Conservation (phyloP, 2,888 invertebrate genomes). For the Drosophila multiciliata region DNA sequence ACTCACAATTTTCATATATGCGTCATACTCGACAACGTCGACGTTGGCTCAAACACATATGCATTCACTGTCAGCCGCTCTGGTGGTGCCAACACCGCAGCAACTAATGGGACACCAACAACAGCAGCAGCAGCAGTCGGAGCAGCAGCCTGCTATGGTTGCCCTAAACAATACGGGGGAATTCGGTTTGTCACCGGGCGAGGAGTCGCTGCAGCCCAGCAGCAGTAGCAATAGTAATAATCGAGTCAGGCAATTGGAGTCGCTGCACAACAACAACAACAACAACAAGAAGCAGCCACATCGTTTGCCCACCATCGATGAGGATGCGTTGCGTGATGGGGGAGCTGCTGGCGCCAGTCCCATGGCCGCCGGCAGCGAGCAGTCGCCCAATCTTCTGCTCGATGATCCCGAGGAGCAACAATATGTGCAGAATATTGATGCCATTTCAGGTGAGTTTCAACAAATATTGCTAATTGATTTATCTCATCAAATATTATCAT, state of each 20-base stretch:
- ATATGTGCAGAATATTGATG: slow-evolving; percentile 76
- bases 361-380: slow-evolving; percentile 52
- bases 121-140: not conserved
- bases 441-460: slow-evolving; percentile 70
- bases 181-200: slow-evolving; percentile 17
- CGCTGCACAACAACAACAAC: slow-evolving; percentile 20
- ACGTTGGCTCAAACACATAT: slow-evolving; percentile 78
- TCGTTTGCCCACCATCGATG: slow-evolving; percentile 81
- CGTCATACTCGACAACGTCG: slow-evolving; percentile 85
- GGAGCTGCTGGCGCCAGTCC: slow-evolving; percentile 72
- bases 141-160: slow-evolving; percentile 5
- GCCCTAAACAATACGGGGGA: slow-evolving; percentile 58
- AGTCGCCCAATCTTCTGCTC: slow-evolving; percentile 46
- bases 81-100: slow-evolving; percentile 44
- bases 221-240: slow-evolving; percentile 5
- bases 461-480: slow-evolving; percentile 23
- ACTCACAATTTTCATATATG: slow-evolving; percentile 85
- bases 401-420: slow-evolving; percentile 76
- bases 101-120: slow-evolving; percentile 42
- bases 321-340: slow-evolving; percentile 75
- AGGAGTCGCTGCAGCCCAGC: slow-evolving; percentile 14
- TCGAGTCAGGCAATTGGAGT: slow-evolving; percentile 20
- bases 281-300: slow-evolving; percentile 48
- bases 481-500: slow-evolving; percentile 6
- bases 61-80: slow-evolving; percentile 47